phyloP scores from a whole-genome alignment of 2,888 invertebrate genomes.

The Abscondita cerata region DNA sequence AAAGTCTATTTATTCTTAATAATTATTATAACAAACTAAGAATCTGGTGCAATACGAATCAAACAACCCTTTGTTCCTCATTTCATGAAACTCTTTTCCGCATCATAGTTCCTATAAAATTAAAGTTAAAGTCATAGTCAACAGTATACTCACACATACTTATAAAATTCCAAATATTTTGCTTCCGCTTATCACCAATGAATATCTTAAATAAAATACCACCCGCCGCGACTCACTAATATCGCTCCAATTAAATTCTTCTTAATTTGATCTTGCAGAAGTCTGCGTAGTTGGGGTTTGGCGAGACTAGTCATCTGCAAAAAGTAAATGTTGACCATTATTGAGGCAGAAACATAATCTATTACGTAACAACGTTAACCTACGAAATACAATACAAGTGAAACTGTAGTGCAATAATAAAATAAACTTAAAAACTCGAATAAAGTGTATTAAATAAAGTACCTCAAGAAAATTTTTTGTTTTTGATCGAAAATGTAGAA shows the following conservation, averaged over 20 bases:
- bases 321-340: slow-evolving; percentile 7
- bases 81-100: slow-evolving; percentile 72
- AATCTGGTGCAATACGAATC: slow-evolving; percentile 63
- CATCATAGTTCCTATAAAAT: slow-evolving; percentile 71
- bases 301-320: slow-evolving; percentile 54
- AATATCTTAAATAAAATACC: slow-evolving; percentile 61
- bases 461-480: too few species aligned
- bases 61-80: slow-evolving; percentile 71
- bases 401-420: too few species aligned
- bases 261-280: slow-evolving; percentile 70
- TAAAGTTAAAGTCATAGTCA: too few species aligned
- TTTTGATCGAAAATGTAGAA: too few species aligned
- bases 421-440: too few species aligned
- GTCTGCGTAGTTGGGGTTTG: slow-evolving; percentile 74
- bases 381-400: too few species aligned
- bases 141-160: too few species aligned
- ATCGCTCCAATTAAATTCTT: slow-evolving; percentile 63
- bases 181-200: slow-evolving; percentile 63
- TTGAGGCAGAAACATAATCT: too few species aligned
- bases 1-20: too few species aligned
- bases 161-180: slow-evolving; percentile 77
- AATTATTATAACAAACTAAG: slow-evolving; percentile 5
- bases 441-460: too few species aligned
- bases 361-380: too few species aligned
- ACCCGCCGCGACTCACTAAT: slow-evolving; percentile 51